A percentile compares a stretch with the other conserved stretches of the same genome.
These are phyloP conservation scores for Leucozona laternaria DNA, from an alignment of 2,888 invertebrate genomes.

Conservation along the genomic window DNA sequence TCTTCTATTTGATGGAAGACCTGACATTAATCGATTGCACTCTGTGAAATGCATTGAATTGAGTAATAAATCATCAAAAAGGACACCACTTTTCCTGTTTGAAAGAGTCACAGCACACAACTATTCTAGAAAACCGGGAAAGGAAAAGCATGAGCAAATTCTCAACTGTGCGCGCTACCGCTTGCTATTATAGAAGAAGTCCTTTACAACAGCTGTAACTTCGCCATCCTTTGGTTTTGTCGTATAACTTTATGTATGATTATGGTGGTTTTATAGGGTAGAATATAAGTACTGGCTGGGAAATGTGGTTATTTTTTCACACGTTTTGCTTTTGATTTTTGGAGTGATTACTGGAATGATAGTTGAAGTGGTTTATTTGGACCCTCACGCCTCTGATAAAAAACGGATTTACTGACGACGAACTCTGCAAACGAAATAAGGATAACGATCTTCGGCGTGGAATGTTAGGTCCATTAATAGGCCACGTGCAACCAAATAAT, in stretches of 20 bases:
- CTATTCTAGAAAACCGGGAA: background rate
- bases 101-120: slow-evolving; percentile 45
- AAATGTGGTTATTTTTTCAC: background rate
- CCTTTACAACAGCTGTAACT: slow-evolving; percentile 36
- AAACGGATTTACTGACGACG: no score
- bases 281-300: background rate
- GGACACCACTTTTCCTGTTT: slow-evolving; percentile 66
- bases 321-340: background rate
- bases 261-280: slow-evolving; percentile 1
- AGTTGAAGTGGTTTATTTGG: no score
- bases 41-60: slow-evolving; percentile 65
- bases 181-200: slow-evolving; percentile 20
- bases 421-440: no score
- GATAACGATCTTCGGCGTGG: no score
- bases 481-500: no score
- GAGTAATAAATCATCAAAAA: slow-evolving; percentile 72
- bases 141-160: slow-evolving; percentile 30
- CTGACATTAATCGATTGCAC: slow-evolving; percentile 71
- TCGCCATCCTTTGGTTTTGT: background rate
- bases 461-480: no score
- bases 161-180: slow-evolving; percentile 44
- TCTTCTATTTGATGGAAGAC: slow-evolving; percentile 61
- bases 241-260: background rate
- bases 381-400: no score
- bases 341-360: background rate